A percentile compares a stretch with the other conserved stretches of the same genome.
phyloP scores from a whole-genome alignment of 2,797 vertebrate species.

The Centropyge bicolor region DNA sequence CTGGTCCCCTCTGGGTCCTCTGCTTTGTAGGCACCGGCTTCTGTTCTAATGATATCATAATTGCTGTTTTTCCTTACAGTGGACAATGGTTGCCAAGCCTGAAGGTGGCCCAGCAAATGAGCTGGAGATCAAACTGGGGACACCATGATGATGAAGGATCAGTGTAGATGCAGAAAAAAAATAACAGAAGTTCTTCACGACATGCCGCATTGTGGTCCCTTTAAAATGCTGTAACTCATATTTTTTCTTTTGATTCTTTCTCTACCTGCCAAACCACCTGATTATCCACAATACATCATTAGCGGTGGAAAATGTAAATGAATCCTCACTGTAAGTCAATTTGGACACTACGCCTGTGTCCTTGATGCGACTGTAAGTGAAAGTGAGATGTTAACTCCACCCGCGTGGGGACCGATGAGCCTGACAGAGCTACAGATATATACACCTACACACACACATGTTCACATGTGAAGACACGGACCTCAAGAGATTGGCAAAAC shows the following conservation, averaged over 20 bases:
- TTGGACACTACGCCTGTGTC: not conserved
- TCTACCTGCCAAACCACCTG: slow-evolving; percentile 25
- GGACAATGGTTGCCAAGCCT: slow-evolving; percentile 64
- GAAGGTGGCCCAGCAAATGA: slow-evolving; percentile 73
- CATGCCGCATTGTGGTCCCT: not conserved
- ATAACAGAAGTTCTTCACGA: slow-evolving; percentile 56
- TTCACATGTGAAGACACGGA: not conserved
- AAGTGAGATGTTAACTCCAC: slow-evolving; percentile 24
- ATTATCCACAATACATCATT: slow-evolving; percentile 63
- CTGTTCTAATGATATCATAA: slow-evolving; percentile 80
- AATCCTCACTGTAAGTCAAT: slow-evolving; percentile 20
- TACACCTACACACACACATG: not conserved
- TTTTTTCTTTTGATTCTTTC: slow-evolving; percentile 20
- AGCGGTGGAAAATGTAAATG: slow-evolving; percentile 58
- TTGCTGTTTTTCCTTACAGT: slow-evolving; percentile 69
- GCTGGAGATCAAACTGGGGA: slow-evolving; percentile 70
- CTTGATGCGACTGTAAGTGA: slow-evolving; percentile 20
- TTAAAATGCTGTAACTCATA: slow-evolving; percentile 1
- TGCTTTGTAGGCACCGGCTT: slow-evolving; percentile 69
- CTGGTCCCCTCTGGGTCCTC: slow-evolving; percentile 59
- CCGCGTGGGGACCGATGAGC: not conserved
- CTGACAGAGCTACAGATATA: slow-evolving; percentile 14
- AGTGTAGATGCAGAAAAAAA: slow-evolving; percentile 40
- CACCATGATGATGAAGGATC: slow-evolving; percentile 54
- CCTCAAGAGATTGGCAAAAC: slow-evolving; percentile 7